phyloP scores from a whole-genome alignment of 2,797 vertebrate species.

The Mycteria americana region DNA sequence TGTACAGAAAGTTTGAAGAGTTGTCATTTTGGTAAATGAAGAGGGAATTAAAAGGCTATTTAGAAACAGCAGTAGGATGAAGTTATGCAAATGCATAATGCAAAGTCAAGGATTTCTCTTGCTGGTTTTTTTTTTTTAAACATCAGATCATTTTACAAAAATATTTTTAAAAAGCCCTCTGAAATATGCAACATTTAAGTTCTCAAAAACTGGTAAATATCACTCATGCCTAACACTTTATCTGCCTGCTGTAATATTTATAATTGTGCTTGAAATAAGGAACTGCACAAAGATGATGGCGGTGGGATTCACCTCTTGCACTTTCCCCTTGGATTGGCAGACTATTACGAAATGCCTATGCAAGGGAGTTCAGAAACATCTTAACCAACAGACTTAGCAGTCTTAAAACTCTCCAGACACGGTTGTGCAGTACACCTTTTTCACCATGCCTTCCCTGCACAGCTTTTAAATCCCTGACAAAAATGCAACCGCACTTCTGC shows the following conservation, averaged over 20 bases:
- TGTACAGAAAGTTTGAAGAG: conserved; percentile 47
- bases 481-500: neutral
- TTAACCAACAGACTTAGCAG: neutral
- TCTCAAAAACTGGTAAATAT: neutral
- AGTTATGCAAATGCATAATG: neutral
- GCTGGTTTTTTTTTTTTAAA: neutral
- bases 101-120: neutral
- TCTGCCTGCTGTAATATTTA: neutral
- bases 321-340: too few species aligned
- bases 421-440: neutral
- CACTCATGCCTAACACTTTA: neutral
- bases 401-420: neutral
- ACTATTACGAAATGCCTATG: neutral
- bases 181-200: neutral
- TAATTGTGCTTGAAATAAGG: neutral
- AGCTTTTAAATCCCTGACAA: neutral
- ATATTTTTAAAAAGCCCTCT: neutral
- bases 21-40: neutral
- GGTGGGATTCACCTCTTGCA: neutral
- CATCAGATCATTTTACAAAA: neutral
- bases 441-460: neutral
- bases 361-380: neutral
- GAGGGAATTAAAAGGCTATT: neutral
- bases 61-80: neutral
- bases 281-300: neutral